These are phyloP conservation scores for Orchestia grillus DNA, from an alignment of 1,140 invertebrate species.

Conservation along the genomic window DNA sequence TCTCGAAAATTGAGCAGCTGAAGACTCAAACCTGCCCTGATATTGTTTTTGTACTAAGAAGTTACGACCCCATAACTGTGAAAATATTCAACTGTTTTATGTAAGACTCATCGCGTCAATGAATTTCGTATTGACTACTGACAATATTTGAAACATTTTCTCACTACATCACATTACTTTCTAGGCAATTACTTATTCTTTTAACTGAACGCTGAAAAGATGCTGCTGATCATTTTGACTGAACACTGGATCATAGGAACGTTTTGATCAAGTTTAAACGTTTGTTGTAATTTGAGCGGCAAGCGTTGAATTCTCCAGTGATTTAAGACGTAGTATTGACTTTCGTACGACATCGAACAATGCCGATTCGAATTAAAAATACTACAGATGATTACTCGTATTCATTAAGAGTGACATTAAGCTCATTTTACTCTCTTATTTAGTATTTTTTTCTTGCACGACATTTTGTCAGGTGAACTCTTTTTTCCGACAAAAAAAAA, in stretches of 20 bases:
- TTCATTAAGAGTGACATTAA: too few relatives aligned
- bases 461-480: too few relatives aligned
- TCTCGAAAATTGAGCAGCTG: not conserved
- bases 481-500: too few relatives aligned
- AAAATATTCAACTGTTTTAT: not conserved
- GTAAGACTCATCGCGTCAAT: not conserved
- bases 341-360: too few relatives aligned
- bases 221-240: not conserved
- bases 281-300: not conserved
- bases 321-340: too few relatives aligned
- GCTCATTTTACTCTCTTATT: too few relatives aligned
- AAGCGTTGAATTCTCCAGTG: too few relatives aligned
- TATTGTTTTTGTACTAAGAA: not conserved
- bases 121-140: not conserved
- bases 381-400: too few relatives aligned
- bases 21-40: too few relatives aligned
- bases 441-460: too few relatives aligned
- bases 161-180: not conserved
- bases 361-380: too few relatives aligned
- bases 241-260: not conserved
- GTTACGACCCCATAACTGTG: not conserved
- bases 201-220: not conserved
- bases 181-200: not conserved
- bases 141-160: not conserved
- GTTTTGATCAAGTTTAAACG: not conserved